Percentiles rank a stretch among this genome's conserved stretches.
These are phyloP conservation scores for Zaprionus tsacasi DNA, from an alignment of 1,140 invertebrate genomes.

Conservation along the genomic window DNA sequence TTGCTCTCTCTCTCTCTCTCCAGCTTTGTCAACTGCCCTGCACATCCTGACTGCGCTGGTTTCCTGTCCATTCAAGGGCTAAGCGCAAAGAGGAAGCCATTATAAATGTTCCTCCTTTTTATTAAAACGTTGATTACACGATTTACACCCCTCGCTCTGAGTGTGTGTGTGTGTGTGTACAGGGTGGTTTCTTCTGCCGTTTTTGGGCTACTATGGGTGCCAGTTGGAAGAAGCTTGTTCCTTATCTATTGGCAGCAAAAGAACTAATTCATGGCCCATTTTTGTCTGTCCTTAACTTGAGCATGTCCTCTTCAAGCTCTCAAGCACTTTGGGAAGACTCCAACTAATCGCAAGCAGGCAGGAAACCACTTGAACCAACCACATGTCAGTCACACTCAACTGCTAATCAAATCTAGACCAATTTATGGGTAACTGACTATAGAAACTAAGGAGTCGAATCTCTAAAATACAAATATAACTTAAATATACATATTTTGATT, in stretches of 20 bases:
- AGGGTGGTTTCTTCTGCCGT: constrained; percentile 5
- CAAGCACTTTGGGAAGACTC: constrained; percentile 1
- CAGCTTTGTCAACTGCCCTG: constrained; percentile 9
- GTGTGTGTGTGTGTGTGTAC: not conserved
- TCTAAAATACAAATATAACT: too few relatives aligned
- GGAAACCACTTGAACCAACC: constrained; percentile 7
- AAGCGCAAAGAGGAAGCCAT: constrained; percentile 65
- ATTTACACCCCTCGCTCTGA: constrained; percentile 37
- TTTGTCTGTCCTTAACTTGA: not conserved
- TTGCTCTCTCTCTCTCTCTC: constrained; percentile 13
- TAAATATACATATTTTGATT: too few relatives aligned
- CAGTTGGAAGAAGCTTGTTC: not conserved
- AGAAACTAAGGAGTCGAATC: too few relatives aligned
- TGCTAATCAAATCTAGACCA: constrained; percentile 11
- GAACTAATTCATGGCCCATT: constrained; percentile 45
- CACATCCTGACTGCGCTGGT: constrained; percentile 21
- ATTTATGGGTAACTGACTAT: too few relatives aligned
- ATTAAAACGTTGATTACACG: constrained; percentile 68
- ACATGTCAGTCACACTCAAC: not conserved
- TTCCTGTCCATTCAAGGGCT: constrained; percentile 41
- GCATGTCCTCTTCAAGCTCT: constrained; percentile 17
- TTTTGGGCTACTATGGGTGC: constrained; percentile 3
- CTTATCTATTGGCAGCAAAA: constrained; percentile 22
- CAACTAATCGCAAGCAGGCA: not conserved
- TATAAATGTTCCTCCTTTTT: constrained; percentile 61